Evolutionary conservation across 2,797 vertebrate genomes (phyloP), one percentile per base, ranked within the genome.

Genomic region (Anabas testudineus): DNA sequence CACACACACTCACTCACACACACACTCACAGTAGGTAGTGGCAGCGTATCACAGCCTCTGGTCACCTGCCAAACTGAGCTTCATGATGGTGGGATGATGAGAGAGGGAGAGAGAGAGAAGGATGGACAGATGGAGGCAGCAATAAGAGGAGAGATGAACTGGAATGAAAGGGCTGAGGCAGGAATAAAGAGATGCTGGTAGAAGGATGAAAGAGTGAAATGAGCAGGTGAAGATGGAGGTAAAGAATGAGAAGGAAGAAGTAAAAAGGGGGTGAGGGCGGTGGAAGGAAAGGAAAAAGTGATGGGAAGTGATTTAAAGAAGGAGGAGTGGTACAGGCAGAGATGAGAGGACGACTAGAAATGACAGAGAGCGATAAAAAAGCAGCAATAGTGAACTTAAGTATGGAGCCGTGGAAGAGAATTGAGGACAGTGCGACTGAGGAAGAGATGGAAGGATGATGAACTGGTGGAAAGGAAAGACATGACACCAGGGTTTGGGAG

Each of bases 41-140:
- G 79, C 84, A 87, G 71, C 67, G 21, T 82, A 82, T 77, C 82
- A 83, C 71, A 74, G 84, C 81, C 83, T 80, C 75, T 80, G 78
- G 80, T 87, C 28, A 36, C 62, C 66, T 86, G 87, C 86, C 73
- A 76, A 67, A 70, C 42, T 14, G 46, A 59, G 60, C 64, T 26
- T 41, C 51, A 39, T 47, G 74, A 77, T 71, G 79, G 65, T 83
- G 71, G 64, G 81, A 79, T 67, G 79, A 66, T 10, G 71, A 37
- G 57, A 77, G 67, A 51, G 68, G 60, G 67, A 51, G 70, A 77
- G 67, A 51, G 68, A 60, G 67, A 51, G 24, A 32, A 32, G 22
- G 67, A 22, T 6, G 52, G 51, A 62, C 72, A 80, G 76, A 88
- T 81, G 59, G 81, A 81, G 63, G 67, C 66, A 75, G 21, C 26